Conservation (phyloP, 2,113 vertebrate genomes). For the Castor canadensis region DNA sequence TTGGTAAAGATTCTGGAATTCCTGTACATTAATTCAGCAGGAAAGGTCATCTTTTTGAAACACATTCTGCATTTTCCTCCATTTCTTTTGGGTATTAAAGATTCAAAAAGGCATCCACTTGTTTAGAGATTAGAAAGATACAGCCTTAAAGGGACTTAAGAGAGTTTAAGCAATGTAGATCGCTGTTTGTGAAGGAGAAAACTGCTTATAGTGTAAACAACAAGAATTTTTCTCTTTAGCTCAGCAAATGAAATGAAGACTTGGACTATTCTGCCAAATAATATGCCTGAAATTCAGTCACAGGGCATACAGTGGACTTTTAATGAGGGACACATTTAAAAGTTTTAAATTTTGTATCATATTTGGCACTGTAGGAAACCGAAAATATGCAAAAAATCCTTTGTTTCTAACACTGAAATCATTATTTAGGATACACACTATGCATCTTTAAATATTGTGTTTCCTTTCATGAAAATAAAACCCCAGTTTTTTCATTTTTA, state of each 20-base stretch:
- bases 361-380: neutral
- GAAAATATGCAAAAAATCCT: neutral
- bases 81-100: slow-evolving; percentile 5
- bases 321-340: neutral
- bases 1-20: slow-evolving; percentile 37
- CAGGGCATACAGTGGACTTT: neutral
- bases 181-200: slow-evolving; percentile 41
- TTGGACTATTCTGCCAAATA: slow-evolving; percentile 33
- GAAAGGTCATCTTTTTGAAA: neutral
- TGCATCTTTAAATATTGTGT: neutral
- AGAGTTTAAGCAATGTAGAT: slow-evolving; percentile 55
- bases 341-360: neutral
- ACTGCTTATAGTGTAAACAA: slow-evolving; percentile 21
- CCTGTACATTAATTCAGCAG: neutral
- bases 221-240: slow-evolving; percentile 32
- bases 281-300: neutral
- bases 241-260: slow-evolving; percentile 56
- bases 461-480: slow-evolving; percentile 2
- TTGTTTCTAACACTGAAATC: neutral
- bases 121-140: neutral
- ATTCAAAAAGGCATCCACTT: slow-evolving; percentile 17
- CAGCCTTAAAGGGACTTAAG: slow-evolving; percentile 30
- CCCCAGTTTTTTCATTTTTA: too few relatives aligned
- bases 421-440: neutral
- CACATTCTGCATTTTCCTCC: neutral